Conservation (phyloP, 2,113 vertebrate genomes). For the Tapirus terrestris region DNA sequence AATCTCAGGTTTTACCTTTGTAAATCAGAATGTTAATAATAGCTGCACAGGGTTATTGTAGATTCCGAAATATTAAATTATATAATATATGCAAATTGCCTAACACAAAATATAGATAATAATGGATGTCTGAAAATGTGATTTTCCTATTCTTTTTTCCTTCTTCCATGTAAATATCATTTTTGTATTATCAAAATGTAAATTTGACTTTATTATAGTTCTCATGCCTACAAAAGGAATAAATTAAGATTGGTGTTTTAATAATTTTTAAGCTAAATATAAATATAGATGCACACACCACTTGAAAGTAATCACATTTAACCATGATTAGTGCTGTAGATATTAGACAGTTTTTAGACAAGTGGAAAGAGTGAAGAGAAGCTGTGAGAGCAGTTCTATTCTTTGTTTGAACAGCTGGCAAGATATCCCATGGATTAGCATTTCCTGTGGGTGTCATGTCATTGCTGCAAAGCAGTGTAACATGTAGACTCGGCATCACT, state of each 20-base stretch:
- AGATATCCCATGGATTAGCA: not conserved
- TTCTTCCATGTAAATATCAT: not conserved
- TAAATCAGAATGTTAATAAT: not conserved
- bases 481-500: not conserved
- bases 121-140: not conserved
- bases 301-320: not conserved
- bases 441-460: not conserved
- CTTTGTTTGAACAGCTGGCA: constrained; percentile 41
- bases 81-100: not conserved
- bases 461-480: not conserved
- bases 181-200: not conserved
- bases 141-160: not conserved
- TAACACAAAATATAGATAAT: not conserved
- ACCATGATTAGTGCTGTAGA: not conserved
- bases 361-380: not conserved
- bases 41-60: not conserved
- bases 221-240: not conserved
- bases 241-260: not conserved
- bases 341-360: not conserved
- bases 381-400: not conserved
- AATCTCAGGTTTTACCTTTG: not conserved
- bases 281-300: not conserved
- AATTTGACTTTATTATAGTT: not conserved
- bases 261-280: not conserved
- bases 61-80: constrained; percentile 21